A percentile compares a stretch with the other conserved stretches of the same genome.
Conservation (phyloP, 2,888 invertebrate species). For the Catonia carolina region DNA sequence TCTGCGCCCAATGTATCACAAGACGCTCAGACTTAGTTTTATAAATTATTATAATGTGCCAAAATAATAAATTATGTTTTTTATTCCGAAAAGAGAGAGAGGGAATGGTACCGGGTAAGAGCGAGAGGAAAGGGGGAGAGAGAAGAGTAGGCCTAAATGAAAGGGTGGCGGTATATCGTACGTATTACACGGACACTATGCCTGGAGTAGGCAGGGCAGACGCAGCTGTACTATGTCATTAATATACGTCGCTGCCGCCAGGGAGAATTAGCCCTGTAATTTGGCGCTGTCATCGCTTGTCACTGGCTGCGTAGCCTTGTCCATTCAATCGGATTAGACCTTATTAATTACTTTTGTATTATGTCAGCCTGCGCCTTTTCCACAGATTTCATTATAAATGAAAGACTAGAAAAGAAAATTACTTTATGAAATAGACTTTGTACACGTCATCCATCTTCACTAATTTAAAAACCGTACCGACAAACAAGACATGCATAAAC, state of each 20-base stretch:
- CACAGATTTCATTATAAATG: too few relatives aligned
- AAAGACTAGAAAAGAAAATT: too few relatives aligned
- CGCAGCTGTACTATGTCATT: conserved; percentile 6
- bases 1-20: conserved; percentile 9
- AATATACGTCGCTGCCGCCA: conserved; percentile 15
- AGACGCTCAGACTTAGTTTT: not conserved
- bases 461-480: too few relatives aligned
- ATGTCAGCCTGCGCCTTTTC: not conserved
- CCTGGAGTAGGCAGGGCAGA: not conserved
- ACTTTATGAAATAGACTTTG: too few relatives aligned
- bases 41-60: conserved; percentile 11
- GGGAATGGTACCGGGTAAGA: too few relatives aligned
- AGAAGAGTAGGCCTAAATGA: too few relatives aligned
- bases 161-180: conserved; percentile 1
- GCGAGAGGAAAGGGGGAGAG: too few relatives aligned
- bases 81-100: too few relatives aligned
- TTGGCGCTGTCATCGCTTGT: conserved; percentile 20
- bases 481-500: too few relatives aligned
- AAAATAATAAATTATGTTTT: conserved; percentile 7
- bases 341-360: not conserved
- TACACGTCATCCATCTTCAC: too few relatives aligned
- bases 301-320: not conserved
- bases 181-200: not conserved
- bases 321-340: conserved; percentile 4
- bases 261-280: conserved; percentile 14